Conservation (phyloP, 2,113 vertebrate species). For the Coptodon bakossiorum region DNA sequence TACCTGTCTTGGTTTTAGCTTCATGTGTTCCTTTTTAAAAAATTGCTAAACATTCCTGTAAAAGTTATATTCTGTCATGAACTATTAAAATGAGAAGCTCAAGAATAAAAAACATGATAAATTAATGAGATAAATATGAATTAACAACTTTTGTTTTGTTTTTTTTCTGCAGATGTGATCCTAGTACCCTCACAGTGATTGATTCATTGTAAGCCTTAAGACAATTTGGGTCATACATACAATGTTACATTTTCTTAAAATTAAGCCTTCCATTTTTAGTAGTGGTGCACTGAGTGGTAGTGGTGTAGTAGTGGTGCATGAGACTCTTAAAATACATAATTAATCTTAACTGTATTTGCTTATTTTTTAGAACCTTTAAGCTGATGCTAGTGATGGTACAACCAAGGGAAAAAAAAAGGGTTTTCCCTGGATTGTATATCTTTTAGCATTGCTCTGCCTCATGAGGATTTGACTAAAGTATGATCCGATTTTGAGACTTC, state of each 20-base stretch:
- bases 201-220: not conserved
- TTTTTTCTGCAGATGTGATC: not conserved
- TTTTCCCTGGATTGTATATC: not conserved
- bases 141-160: not conserved
- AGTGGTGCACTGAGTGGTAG: not conserved
- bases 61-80: not conserved
- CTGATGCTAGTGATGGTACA: not conserved
- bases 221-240: not conserved
- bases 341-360: not conserved
- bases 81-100: not conserved
- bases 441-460: not conserved
- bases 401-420: rapidly evolving
- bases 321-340: not conserved
- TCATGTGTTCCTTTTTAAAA: not conserved
- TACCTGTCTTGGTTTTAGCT: not conserved
- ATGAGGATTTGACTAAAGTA: not conserved
- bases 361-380: not conserved
- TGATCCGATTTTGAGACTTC: not conserved
- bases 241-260: not conserved
- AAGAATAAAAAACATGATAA: not conserved
- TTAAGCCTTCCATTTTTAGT: not conserved
- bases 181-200: not conserved
- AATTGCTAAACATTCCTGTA: not conserved
- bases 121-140: not conserved
- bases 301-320: not conserved